These are phyloP conservation scores for Suricata suricatta DNA, from an alignment of 2,113 vertebrate genomes.

Conservation along the genomic window DNA sequence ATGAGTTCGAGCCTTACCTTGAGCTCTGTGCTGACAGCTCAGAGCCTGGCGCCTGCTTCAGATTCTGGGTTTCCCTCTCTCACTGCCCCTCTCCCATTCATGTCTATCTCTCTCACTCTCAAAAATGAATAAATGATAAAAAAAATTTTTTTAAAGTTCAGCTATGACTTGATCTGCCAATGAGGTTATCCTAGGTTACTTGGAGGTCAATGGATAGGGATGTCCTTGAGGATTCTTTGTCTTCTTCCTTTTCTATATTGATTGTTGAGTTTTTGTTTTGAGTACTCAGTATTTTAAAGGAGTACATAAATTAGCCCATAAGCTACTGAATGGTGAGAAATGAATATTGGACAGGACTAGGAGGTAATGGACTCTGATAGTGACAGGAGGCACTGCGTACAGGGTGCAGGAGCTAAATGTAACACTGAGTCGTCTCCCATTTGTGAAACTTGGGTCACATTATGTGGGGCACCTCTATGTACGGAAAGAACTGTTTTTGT, in stretches of 20 bases:
- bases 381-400: neutral
- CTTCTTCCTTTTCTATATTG: neutral
- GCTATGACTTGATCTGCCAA: neutral
- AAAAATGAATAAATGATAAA: no score
- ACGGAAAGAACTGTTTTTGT: neutral
- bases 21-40: no score
- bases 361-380: neutral
- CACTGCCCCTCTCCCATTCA: no score
- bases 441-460: neutral
- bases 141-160: neutral
- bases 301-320: neutral
- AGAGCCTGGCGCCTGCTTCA: no score
- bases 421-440: neutral
- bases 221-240: neutral
- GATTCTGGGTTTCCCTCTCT: no score
- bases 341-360: neutral
- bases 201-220: neutral
- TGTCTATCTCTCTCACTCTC: no score
- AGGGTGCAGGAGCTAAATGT: neutral
- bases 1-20: no score
- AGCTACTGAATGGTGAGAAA: neutral
- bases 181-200: neutral
- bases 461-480: neutral
- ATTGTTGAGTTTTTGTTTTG: conserved; percentile 23
- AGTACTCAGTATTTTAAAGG: neutral